These are phyloP conservation scores for Bos javanicus DNA, from an alignment of 2,113 vertebrate genomes.

Conservation along the genomic window DNA sequence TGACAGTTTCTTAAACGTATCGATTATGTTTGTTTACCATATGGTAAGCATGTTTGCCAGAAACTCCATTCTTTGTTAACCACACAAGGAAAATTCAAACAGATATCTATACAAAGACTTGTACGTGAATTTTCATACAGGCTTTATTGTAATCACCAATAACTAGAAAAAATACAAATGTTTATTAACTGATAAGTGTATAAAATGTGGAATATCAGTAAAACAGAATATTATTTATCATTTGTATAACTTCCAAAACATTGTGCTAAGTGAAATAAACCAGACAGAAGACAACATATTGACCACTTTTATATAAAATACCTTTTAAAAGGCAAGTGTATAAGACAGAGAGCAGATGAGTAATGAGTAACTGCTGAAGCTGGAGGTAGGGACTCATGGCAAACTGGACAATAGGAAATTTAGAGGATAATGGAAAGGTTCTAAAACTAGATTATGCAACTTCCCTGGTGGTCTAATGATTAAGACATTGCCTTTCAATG, in stretches of 20 bases:
- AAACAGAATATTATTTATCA: neutral
- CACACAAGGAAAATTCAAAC: neutral
- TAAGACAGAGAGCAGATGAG: neutral
- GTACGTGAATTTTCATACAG: neutral
- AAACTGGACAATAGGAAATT: neutral
- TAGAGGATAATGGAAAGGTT: neutral
- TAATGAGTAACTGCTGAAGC: neutral
- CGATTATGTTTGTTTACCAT: neutral
- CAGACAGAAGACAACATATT: neutral
- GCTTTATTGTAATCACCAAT: neutral
- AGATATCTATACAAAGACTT: neutral
- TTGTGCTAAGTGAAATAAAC: neutral
- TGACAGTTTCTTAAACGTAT: neutral
- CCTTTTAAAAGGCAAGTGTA: neutral
- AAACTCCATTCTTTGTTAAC: neutral
- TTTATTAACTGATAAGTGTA: neutral
- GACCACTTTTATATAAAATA: neutral
- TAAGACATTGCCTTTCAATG: neutral
- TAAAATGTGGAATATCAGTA: neutral
- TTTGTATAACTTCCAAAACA: neutral
- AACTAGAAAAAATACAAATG: neutral
- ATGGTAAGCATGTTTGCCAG: neutral
- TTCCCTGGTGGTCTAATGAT: neutral
- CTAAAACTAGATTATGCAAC: neutral
- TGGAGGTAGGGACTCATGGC: neutral